Evolutionary conservation across 2,113 vertebrate genomes (phyloP).

Genomic region (Colius striatus): DNA sequence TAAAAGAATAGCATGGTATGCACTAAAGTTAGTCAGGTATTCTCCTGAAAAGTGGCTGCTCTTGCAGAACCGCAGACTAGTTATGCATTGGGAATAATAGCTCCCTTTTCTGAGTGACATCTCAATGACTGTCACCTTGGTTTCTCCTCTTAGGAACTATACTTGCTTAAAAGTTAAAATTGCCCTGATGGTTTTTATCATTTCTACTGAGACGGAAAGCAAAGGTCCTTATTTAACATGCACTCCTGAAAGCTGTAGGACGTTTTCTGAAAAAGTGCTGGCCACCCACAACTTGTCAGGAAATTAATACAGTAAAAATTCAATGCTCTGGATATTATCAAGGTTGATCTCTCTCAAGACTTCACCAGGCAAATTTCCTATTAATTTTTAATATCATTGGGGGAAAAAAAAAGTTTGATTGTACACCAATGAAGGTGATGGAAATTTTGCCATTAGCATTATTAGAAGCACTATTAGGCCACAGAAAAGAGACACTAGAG

Average conservation of each 20-base stretch:
- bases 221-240: background rate
- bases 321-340: fast-evolving
- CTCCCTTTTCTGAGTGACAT: background rate
- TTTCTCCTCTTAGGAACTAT: background rate
- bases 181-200: background rate
- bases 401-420: background rate
- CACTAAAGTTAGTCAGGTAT: conserved; percentile 6
- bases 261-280: background rate
- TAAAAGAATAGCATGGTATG: conserved; percentile 19
- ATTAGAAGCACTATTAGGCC: background rate
- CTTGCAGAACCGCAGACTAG: background rate
- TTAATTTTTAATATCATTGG: background rate
- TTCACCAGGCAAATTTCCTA: background rate
- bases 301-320: background rate
- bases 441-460: background rate
- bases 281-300: background rate
- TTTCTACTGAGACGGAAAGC: background rate
- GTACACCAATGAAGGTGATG: background rate
- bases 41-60: background rate
- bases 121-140: background rate
- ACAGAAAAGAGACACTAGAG: background rate
- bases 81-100: background rate
- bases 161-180: background rate
- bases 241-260: background rate
- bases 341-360: background rate